Conservation (phyloP, 1,140 invertebrate genomes). For the Nasonia longicornis region DNA sequence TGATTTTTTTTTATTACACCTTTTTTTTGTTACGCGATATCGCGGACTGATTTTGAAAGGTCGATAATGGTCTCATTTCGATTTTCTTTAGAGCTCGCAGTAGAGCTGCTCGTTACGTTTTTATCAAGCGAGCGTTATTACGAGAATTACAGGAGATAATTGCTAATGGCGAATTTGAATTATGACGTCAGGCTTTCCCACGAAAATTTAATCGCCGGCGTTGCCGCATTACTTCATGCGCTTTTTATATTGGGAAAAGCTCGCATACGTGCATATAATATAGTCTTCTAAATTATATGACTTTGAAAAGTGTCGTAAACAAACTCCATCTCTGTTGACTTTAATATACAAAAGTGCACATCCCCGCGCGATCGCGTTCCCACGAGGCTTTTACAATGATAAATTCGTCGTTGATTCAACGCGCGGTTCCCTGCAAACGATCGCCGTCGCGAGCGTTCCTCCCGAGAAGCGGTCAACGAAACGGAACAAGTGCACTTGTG, state of each 20-base stretch:
- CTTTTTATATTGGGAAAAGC: constrained; percentile 12
- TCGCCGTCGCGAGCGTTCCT: background rate
- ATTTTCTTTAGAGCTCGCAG: background rate
- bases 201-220: constrained; percentile 7
- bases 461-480: constrained; percentile 19
- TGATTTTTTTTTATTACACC: background rate
- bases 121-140: constrained; percentile 24
- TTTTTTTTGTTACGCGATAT: background rate
- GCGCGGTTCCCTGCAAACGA: background rate
- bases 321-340: background rate
- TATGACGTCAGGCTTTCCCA: constrained; percentile 18
- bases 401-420: too few species aligned
- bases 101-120: background rate
- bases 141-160: constrained; percentile 17
- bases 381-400: background rate
- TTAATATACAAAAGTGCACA: background rate
- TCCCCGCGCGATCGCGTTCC: background rate
- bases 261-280: background rate
- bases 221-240: constrained; percentile 12
- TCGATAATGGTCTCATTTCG: background rate
- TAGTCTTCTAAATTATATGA: constrained; percentile 1
- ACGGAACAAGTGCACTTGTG: constrained; percentile 26
- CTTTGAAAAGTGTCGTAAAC: constrained; percentile 27
- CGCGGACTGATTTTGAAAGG: background rate
- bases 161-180: constrained; percentile 7